A percentile compares a stretch with the other conserved stretches of the same genome.
These are phyloP conservation scores for Tupaia chinensis DNA, from an alignment of 2,113 vertebrate species.

Conservation along the genomic window DNA sequence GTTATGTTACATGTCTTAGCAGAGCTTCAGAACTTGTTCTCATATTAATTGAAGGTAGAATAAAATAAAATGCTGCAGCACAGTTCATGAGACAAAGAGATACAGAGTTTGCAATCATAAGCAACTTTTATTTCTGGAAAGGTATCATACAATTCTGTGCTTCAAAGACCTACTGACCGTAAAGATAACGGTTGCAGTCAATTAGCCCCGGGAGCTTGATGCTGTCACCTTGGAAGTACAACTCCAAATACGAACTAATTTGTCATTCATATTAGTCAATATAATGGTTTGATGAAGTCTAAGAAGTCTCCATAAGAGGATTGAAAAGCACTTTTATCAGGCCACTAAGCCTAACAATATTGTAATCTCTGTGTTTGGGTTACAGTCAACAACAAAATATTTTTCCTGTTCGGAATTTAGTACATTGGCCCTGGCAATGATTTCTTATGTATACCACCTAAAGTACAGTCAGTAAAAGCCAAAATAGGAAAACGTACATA, in stretches of 20 bases:
- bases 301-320: neutral
- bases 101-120: neutral
- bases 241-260: neutral
- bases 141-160: neutral
- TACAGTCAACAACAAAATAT: neutral
- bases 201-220: neutral
- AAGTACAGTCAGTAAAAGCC: neutral
- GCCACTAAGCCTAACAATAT: neutral
- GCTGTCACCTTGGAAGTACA: neutral
- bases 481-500: neutral
- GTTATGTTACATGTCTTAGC: constrained; percentile 92
- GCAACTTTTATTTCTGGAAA: neutral
- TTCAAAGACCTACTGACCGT: neutral
- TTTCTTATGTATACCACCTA: neutral
- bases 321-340: neutral
- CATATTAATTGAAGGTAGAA: neutral
- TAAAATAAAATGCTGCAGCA: neutral
- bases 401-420: neutral
- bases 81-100: neutral
- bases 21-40: constrained; percentile 82
- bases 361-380: neutral
- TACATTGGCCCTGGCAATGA: neutral
- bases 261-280: neutral
- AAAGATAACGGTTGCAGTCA: neutral
- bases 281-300: neutral